Evolutionary conservation across 2,797 vertebrate species (phyloP).

Genomic region (Apogon talboti): DNA sequence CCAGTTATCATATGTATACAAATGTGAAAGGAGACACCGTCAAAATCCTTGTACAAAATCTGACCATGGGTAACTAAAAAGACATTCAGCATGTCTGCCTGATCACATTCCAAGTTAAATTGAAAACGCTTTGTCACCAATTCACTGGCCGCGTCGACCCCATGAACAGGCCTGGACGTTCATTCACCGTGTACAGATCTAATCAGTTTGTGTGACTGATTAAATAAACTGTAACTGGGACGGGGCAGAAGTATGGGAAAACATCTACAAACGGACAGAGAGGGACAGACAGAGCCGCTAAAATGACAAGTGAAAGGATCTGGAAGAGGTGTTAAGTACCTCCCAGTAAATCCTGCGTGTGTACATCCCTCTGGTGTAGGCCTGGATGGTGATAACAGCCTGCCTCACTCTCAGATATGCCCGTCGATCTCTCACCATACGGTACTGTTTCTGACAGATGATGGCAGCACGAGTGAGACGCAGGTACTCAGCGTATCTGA

Average conservation of each 20-base stretch:
- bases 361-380: constrained; percentile 89
- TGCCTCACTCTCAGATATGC: constrained; percentile 77
- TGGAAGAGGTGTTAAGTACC: constrained; percentile 77
- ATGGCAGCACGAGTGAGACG: constrained; percentile 86
- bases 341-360: constrained; percentile 87
- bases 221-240: not conserved
- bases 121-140: constrained; percentile 14
- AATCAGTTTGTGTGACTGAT: not conserved
- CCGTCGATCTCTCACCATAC: constrained; percentile 86
- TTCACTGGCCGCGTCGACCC: not conserved
- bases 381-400: constrained; percentile 89
- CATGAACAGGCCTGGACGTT: not conserved
- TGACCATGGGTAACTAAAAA: not conserved
- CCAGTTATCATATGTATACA: not conserved
- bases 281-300: not conserved
- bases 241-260: not conserved
- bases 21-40: not conserved
- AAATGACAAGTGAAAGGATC: not conserved
- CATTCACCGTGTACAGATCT: not conserved
- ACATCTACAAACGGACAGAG: not conserved
- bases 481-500: constrained; percentile 85
- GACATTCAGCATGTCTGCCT: not conserved
- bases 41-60: not conserved
- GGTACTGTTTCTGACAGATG: constrained; percentile 90
- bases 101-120: constrained; percentile 29